A percentile compares a stretch with the other conserved stretches of the same genome.
Evolutionary conservation across 2,797 vertebrate genomes (phyloP).

Genomic region (Vireo griseus): DNA sequence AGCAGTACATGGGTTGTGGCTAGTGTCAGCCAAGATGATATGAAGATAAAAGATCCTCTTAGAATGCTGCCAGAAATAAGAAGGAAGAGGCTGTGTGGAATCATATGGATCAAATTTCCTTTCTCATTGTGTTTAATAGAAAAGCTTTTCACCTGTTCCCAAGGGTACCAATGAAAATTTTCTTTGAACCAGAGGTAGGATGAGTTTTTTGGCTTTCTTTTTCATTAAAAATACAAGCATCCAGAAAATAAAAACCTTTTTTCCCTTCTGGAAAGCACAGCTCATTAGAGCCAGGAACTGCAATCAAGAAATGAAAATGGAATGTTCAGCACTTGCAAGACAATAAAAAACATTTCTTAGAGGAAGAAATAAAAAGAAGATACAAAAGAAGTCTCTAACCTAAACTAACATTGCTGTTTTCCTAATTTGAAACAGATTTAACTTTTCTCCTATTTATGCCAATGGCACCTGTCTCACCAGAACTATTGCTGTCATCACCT

Average conservation of each 20-base stretch:
- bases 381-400: not conserved
- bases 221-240: not conserved
- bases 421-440: not conserved
- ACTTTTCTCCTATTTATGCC: not conserved
- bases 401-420: not conserved
- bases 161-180: constrained; percentile 22
- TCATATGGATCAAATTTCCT: constrained; percentile 43
- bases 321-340: constrained; percentile 36
- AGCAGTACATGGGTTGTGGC: not conserved
- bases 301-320: constrained; percentile 7
- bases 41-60: constrained; percentile 38
- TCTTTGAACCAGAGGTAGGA: not conserved
- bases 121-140: constrained; percentile 23
- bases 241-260: not conserved
- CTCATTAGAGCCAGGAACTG: not conserved
- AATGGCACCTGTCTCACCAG: not conserved
- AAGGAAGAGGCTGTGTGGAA: not conserved
- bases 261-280: constrained; percentile 11
- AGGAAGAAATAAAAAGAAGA: not conserved
- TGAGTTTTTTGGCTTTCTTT: not conserved
- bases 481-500: not conserved
- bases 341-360: not conserved
- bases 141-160: constrained; percentile 23
- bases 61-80: constrained; percentile 29
- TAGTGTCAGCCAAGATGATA: not conserved